Percentiles rank a stretch among this genome's conserved stretches.
Conservation (phyloP, 2,888 invertebrate genomes). For the Campoplex capitator region DNA sequence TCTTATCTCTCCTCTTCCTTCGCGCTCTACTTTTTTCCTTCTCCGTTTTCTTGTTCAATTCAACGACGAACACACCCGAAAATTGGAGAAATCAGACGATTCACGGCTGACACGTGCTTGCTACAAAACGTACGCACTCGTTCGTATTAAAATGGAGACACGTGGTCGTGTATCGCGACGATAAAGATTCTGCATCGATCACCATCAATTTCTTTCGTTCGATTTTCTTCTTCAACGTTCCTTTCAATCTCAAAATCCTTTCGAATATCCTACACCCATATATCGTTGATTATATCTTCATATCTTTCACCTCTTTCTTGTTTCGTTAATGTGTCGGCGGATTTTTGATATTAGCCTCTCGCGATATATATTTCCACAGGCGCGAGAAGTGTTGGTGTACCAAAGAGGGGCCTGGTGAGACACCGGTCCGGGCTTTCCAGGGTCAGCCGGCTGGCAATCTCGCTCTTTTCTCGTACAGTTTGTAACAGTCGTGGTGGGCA, state of each 20-base stretch:
- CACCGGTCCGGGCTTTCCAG: slow-evolving; percentile 77
- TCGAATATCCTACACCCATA: not conserved
- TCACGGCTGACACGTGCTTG: slow-evolving; percentile 4
- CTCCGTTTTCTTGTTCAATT: slow-evolving; percentile 21
- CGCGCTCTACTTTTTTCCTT: slow-evolving; percentile 7
- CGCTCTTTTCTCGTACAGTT: slow-evolving; percentile 26
- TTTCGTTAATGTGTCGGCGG: not conserved
- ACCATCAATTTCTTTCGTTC: not conserved
- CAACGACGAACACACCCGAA: not conserved
- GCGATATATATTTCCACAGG: slow-evolving; percentile 48
- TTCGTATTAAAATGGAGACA: too few relatives aligned
- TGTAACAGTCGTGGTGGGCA: slow-evolving; percentile 2
- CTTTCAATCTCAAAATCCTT: not conserved
- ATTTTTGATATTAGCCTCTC: slow-evolving; percentile 34
- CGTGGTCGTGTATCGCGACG: not conserved
- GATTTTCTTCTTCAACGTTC: not conserved
- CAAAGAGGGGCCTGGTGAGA: slow-evolving; percentile 47
- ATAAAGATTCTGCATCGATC: not conserved
- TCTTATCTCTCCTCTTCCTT: slow-evolving; percentile 18
- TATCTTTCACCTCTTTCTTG: not conserved
- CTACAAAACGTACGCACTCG: not conserved
- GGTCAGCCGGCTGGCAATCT: slow-evolving; percentile 84
- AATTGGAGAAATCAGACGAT: not conserved
- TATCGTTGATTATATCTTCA: too few relatives aligned
- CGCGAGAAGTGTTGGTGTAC: slow-evolving; percentile 11